phyloP scores from a whole-genome alignment of 1,140 invertebrate genomes.

The Neodiprion fabricii region DNA sequence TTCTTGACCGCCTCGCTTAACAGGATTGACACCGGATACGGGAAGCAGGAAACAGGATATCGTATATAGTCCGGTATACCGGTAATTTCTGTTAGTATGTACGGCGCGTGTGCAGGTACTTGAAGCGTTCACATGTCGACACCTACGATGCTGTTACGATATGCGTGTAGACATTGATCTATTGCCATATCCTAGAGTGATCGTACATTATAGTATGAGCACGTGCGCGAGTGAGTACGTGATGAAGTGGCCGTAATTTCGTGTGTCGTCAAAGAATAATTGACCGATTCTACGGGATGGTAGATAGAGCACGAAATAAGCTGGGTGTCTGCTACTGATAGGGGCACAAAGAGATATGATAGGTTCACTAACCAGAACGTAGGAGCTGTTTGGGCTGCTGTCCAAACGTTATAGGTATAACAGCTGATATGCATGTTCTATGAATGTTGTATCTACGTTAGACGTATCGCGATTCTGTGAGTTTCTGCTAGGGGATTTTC shows the following conservation, averaged over 20 bases:
- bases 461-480: too few relatives aligned
- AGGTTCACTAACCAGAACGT: neutral
- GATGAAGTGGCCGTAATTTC: neutral
- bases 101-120: neutral
- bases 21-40: neutral
- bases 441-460: too few relatives aligned
- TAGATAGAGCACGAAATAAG: neutral
- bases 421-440: too few relatives aligned
- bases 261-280: neutral
- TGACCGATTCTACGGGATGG: neutral
- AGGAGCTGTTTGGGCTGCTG: neutral
- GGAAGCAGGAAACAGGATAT: slow-evolving; percentile 7
- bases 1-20: too few relatives aligned
- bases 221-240: neutral
- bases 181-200: neutral
- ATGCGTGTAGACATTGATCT: too few relatives aligned
- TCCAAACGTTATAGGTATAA: neutral
- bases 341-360: neutral
- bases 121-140: too few relatives aligned
- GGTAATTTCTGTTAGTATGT: neutral
- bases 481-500: too few relatives aligned
- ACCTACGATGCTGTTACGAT: too few relatives aligned
- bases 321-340: slow-evolving; percentile 5
- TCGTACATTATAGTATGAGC: neutral
- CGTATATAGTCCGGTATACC: neutral